Evolutionary conservation across 2,797 vertebrate species (phyloP).

Genomic region (Champsocephalus gunnari): DNA sequence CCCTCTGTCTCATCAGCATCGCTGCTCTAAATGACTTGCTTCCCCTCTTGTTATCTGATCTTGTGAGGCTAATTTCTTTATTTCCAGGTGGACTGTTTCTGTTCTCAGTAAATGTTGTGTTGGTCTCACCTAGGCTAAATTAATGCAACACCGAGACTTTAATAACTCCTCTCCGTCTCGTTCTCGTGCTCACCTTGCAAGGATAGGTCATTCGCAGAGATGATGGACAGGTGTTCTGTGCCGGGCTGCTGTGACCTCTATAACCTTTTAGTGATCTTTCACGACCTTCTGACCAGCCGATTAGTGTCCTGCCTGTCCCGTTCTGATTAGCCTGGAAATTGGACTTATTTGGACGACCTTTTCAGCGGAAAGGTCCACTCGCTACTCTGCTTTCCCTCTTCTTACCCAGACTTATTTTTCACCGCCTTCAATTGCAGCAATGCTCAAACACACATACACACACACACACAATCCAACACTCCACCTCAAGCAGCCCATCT

Average conservation of each 20-base stretch:
- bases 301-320: slow-evolving; percentile 66
- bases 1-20: slow-evolving; percentile 17
- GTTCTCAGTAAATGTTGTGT: slow-evolving; percentile 49
- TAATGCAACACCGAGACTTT: slow-evolving; percentile 41
- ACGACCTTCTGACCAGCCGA: slow-evolving; percentile 74
- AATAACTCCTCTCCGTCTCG: slow-evolving; percentile 52
- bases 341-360: slow-evolving; percentile 78
- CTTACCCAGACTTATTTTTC: slow-evolving; percentile 43
- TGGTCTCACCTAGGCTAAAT: slow-evolving; percentile 42
- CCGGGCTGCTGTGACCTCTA: slow-evolving; percentile 62
- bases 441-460: slow-evolving; percentile 17
- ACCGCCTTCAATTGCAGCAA: slow-evolving; percentile 53
- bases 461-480: slow-evolving; percentile 22
- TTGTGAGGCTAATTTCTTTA: slow-evolving; percentile 60
- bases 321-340: slow-evolving; percentile 77
- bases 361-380: slow-evolving; percentile 77
- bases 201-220: slow-evolving; percentile 73
- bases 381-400: slow-evolving; percentile 49
- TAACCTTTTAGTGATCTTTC: slow-evolving; percentile 81
- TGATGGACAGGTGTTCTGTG: slow-evolving; percentile 78
- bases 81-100: slow-evolving; percentile 40
- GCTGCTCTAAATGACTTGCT: slow-evolving; percentile 43
- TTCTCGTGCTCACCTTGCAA: slow-evolving; percentile 47
- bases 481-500: slow-evolving; percentile 61
- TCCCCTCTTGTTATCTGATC: slow-evolving; percentile 50